Evolutionary conservation across 2,888 invertebrate species (phyloP).

Genomic region (Nomada lathburiana): DNA sequence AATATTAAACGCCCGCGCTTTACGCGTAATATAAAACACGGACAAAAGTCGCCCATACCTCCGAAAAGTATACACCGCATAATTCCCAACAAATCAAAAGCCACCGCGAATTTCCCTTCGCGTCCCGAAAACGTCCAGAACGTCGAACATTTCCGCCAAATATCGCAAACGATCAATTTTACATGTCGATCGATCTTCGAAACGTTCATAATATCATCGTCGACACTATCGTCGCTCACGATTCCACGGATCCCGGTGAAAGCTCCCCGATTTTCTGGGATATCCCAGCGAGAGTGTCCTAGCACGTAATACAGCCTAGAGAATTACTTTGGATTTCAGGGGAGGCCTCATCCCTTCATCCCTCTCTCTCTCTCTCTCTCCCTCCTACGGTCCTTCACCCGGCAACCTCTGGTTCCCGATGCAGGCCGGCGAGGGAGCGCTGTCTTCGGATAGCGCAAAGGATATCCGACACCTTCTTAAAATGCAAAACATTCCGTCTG

Average conservation of each 20-base stretch:
- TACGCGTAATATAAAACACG: too few species aligned
- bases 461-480: slow-evolving; percentile 82
- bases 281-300: slow-evolving; percentile 57
- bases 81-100: too few species aligned
- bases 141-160: too few species aligned
- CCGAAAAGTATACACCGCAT: too few species aligned
- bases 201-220: slow-evolving; percentile 23
- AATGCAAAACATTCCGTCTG: slow-evolving; percentile 83
- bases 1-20: too few species aligned
- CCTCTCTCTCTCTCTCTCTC: slow-evolving; percentile 52
- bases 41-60: too few species aligned
- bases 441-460: slow-evolving; percentile 77
- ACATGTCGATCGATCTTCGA: background rate
- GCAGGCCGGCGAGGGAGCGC: slow-evolving; percentile 60
- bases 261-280: slow-evolving; percentile 58
- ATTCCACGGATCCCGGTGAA: slow-evolving; percentile 18
- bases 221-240: background rate
- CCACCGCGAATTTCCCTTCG: too few species aligned
- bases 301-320: slow-evolving; percentile 72
- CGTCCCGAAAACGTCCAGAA: too few species aligned
- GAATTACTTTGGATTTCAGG: slow-evolving; percentile 77
- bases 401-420: slow-evolving; percentile 25
- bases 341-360: slow-evolving; percentile 53
- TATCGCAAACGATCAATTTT: too few species aligned
- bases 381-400: slow-evolving; percentile 27